These are phyloP conservation scores for Oophaga pumilio DNA, from an alignment of 2,113 vertebrate species.

Conservation along the genomic window DNA sequence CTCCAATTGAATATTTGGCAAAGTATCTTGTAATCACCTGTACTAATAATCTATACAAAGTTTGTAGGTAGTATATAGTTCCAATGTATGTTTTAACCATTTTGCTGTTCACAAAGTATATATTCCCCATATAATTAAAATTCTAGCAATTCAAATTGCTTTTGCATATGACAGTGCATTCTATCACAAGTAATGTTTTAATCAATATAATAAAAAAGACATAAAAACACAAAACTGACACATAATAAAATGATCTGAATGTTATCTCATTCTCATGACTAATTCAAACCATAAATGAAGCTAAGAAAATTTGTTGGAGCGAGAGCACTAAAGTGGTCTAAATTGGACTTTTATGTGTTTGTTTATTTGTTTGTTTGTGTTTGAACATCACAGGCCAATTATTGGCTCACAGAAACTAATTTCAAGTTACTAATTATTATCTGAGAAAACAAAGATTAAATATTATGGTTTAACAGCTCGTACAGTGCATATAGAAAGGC, in stretches of 20 bases:
- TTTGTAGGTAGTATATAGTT: too few species aligned
- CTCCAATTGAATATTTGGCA: too few species aligned
- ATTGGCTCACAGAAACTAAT: not conserved
- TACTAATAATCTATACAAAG: too few species aligned
- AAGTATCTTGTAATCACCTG: too few species aligned
- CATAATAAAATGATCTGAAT: not conserved
- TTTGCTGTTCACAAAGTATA: not conserved
- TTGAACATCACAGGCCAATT: conserved; percentile 1
- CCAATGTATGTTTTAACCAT: not conserved
- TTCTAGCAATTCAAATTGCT: not conserved
- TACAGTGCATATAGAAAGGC: too few species aligned
- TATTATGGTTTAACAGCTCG: not conserved
- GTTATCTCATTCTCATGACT: not conserved
- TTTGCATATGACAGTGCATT: conserved; percentile 2
- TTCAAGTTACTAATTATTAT: not conserved
- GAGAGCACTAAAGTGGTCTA: conserved; percentile 12
- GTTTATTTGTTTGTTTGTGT: conserved; percentile 7
- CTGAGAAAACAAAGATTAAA: not conserved
- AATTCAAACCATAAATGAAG: conserved; percentile 14
- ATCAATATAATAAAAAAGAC: conserved; percentile 25
- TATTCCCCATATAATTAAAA: not conserved
- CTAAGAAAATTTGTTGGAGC: conserved; percentile 11
- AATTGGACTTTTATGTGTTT: conserved; percentile 18
- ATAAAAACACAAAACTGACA: conserved; percentile 19
- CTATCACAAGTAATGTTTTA: not conserved